Evolutionary conservation across 1,140 invertebrate genomes (phyloP).

Genomic region (Cardiocondyla obscurior): DNA sequence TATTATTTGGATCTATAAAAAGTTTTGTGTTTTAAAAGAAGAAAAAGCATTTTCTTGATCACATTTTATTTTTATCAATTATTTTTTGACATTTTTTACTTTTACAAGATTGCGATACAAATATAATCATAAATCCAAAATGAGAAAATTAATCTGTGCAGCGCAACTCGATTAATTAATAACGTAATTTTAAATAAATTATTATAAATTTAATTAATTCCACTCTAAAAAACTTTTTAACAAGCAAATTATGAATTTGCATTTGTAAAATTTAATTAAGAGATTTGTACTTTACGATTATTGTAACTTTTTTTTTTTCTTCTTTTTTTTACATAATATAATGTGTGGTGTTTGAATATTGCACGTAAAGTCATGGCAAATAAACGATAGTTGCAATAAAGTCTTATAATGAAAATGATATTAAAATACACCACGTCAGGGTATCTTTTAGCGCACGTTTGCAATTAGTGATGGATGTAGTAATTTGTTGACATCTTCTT

Average conservation of each 20-base stretch:
- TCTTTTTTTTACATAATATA: background rate
- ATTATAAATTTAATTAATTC: background rate
- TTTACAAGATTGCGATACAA: background rate
- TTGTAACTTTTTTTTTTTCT: background rate
- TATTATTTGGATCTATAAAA: background rate
- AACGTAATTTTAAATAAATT: background rate
- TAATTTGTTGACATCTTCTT: background rate
- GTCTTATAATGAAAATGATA: constrained; percentile 11
- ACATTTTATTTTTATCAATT: too few relatives aligned
- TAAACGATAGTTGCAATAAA: background rate
- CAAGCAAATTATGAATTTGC: background rate
- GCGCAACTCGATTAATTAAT: background rate
- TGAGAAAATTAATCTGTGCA: background rate
- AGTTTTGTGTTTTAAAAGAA: background rate
- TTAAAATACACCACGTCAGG: background rate
- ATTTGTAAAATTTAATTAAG: background rate
- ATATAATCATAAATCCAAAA: background rate
- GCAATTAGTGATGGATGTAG: background rate
- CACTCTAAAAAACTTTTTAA: background rate
- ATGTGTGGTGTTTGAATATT: background rate
- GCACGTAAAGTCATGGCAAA: background rate
- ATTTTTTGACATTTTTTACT: too few relatives aligned
- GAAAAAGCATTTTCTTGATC: too few relatives aligned
- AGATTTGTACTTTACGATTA: background rate
- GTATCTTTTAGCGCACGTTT: background rate